Evolutionary conservation across 1,140 invertebrate species (phyloP), one percentile per base, ranked within the genome.

Genomic region (Drosophila eugracilis): DNA sequence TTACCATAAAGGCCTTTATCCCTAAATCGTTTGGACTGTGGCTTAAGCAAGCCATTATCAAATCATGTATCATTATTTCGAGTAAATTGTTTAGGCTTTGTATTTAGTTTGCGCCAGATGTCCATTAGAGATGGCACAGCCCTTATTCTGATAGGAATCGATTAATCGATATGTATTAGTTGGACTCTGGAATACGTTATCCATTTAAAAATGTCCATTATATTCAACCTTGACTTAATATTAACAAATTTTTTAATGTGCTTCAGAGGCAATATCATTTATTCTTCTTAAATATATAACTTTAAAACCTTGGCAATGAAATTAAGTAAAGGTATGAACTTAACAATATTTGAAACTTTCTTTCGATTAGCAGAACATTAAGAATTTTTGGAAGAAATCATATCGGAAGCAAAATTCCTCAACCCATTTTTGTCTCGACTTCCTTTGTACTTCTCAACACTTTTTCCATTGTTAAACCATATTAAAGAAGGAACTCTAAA

Each of bases 1-100:
- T 74, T 50, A 90, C 91, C 36, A 78, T 32, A n/a, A 91, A 91
- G 6, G 53, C 54, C 22, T 73, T 54, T 15, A 91, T 55, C 0
- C 74, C 66, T 4, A 52, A 19, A 3, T 65, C 72, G 1, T 81
- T 72, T 1, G 55, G 47, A 44, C 57, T 59, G 1, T 75, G 42
- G 57, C 75, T 88, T n/a, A 91, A 41, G 22, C 91, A 88, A 1
- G 86, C 81, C 3, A 91, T 21, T 26, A 91, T 21, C 39, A 91
- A 52, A 30, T 91, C 90, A 17, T 91, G 86, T 19, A 91, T 83
- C 91, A 91, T 91, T 47, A 10, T 48, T 26, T 12, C 1, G 5
- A 7, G 3, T 0, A 9, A 19, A 12, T 22, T 7, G 2, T 28
- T 36, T 5, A 1, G 19, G 19, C 19, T n/a, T 65, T 22, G 34